A percentile compares a stretch with the other conserved stretches of the same genome.
Evolutionary conservation across 37 sponge, comb jelly and placozoan genomes (phyloP).

Genomic region (Petrosia ficiformis): DNA sequence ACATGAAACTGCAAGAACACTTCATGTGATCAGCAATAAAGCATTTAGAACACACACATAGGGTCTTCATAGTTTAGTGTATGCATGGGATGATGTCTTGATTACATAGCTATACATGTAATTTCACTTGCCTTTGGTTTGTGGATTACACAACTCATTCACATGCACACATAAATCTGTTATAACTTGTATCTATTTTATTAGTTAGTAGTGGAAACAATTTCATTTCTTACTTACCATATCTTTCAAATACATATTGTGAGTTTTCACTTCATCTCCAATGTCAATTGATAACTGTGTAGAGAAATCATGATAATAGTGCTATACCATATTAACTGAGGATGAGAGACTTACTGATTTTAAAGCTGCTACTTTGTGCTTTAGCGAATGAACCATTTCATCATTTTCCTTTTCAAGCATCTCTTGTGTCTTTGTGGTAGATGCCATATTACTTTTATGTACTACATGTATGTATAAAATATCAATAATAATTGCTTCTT

Average conservation of each 20-base stretch:
- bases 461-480: too few species aligned
- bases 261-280: constrained; percentile 79
- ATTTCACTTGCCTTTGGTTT: too few species aligned
- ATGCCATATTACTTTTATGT: too few species aligned
- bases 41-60: too few species aligned
- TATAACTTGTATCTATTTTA: not conserved
- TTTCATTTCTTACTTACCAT: constrained; percentile 44
- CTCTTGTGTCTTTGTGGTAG: constrained; percentile 47
- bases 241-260: constrained; percentile 45
- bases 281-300: constrained; percentile 80
- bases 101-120: not conserved
- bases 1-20: too few species aligned
- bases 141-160: too few species aligned
- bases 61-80: too few species aligned
- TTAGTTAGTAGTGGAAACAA: too few species aligned
- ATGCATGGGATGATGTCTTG: not conserved
- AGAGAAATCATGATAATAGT: not conserved
- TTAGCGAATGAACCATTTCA: constrained; percentile 58
- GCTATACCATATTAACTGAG: not conserved
- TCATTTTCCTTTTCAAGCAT: constrained; percentile 79
- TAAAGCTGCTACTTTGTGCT: constrained; percentile 60
- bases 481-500: too few species aligned
- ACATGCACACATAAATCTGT: not conserved
- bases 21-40: too few species aligned
- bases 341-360: constrained; percentile 60